Conservation (phyloP, 2,888 invertebrate genomes). For the Alsophila aescularia region DNA sequence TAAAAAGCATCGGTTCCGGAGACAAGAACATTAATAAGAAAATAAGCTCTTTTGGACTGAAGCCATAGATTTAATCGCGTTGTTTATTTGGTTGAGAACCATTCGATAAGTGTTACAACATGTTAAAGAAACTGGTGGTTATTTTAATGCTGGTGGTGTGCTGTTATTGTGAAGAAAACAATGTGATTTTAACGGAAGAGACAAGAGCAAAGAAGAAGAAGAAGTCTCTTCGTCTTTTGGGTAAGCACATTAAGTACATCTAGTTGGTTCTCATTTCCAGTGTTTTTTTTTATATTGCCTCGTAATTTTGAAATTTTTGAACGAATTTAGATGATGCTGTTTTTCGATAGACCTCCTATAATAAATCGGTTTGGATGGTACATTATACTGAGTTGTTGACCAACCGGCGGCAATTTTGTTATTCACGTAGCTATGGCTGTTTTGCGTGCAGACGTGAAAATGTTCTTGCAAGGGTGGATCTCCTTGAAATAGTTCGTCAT, state of each 20-base stretch:
- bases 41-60: neutral
- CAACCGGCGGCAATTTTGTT: no score
- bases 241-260: conserved; percentile 54
- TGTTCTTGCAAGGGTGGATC: no score
- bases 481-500: no score
- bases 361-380: no score
- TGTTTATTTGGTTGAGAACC: neutral
- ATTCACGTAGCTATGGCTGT: no score
- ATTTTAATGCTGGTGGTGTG: conserved; percentile 57
- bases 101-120: conserved; percentile 35
- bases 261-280: neutral
- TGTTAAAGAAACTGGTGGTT: conserved; percentile 58
- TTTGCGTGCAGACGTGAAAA: no score
- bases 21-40: neutral
- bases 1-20: neutral
- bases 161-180: conserved; percentile 67
- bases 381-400: no score
- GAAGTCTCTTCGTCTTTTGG: conserved; percentile 58
- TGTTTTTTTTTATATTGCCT: neutral
- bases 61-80: conserved; percentile 2
- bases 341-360: no score
- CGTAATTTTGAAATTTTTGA: no score
- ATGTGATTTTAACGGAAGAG: conserved; percentile 58
- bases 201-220: conserved; percentile 74
- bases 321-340: no score